Evolutionary conservation across 2,113 vertebrate species (phyloP).

Genomic region (Piprites chloris): DNA sequence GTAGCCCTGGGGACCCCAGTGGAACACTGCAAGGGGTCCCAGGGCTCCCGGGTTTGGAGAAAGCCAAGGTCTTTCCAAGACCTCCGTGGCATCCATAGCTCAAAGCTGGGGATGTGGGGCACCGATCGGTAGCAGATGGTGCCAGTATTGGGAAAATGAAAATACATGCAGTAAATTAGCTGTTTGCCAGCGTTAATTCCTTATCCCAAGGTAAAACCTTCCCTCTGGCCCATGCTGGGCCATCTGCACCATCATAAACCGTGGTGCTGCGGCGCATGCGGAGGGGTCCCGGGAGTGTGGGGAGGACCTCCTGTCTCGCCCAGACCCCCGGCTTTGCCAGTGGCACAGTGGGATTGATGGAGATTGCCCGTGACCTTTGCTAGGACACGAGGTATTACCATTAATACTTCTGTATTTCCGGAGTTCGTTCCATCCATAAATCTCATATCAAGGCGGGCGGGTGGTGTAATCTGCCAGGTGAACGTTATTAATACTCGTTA

Average conservation of each 20-base stretch:
- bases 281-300: neutral
- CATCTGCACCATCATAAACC: slow-evolving; percentile 75
- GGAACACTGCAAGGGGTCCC: neutral
- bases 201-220: slow-evolving; percentile 75
- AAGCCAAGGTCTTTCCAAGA: neutral
- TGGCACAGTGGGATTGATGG: slow-evolving; percentile 60
- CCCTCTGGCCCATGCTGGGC: slow-evolving; percentile 70
- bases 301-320: neutral
- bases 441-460: slow-evolving; percentile 45
- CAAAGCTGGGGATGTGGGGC: neutral
- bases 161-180: slow-evolving; percentile 80
- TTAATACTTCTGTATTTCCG: slow-evolving; percentile 63
- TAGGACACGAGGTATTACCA: slow-evolving; percentile 65
- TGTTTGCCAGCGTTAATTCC: slow-evolving; percentile 81
- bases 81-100: neutral
- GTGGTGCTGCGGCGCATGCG: neutral
- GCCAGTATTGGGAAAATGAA: slow-evolving; percentile 79
- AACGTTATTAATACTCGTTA: slow-evolving; percentile 3
- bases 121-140: slow-evolving; percentile 82
- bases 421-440: slow-evolving; percentile 39
- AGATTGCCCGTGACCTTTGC: slow-evolving; percentile 72
- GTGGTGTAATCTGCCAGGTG: slow-evolving; percentile 29
- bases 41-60: neutral
- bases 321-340: neutral
- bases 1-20: neutral